These are phyloP conservation scores for Trididemnum nubilum DNA, from an alignment of 23 tunicate genomes.

Conservation along the genomic window DNA sequence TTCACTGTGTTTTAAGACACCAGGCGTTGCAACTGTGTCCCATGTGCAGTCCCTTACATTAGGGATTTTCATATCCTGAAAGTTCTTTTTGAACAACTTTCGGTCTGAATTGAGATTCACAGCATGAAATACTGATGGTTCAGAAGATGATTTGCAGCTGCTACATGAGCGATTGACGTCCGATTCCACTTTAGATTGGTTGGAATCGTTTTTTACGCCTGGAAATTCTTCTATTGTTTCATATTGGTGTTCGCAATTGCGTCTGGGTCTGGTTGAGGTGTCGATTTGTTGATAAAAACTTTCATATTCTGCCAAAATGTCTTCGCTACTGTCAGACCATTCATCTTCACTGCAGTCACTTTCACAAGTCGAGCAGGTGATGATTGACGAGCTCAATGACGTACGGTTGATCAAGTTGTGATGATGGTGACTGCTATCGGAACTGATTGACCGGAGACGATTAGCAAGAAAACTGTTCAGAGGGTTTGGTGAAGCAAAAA, in stretches of 20 bases:
- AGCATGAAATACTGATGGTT: not conserved
- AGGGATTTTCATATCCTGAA: not conserved
- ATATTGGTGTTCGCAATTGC: not conserved
- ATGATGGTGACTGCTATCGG: not conserved
- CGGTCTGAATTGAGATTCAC: not conserved
- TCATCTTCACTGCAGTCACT: slow-evolving; percentile 15
- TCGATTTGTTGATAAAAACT: slow-evolving; percentile 24
- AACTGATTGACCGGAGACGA: not conserved
- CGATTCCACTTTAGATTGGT: not conserved
- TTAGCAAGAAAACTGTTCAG: not conserved
- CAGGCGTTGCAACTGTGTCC: slow-evolving; percentile 39
- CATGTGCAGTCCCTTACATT: slow-evolving; percentile 20
- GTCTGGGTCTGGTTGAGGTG: not conserved
- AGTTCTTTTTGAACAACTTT: not conserved
- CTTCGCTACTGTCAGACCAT: slow-evolving; percentile 8
- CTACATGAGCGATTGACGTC: not conserved
- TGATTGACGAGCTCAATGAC: not conserved
- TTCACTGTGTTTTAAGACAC: slow-evolving; percentile 31
- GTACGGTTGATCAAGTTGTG: not conserved
- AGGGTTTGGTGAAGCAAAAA: not conserved
- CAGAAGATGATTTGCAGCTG: not conserved
- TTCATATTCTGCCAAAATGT: not conserved
- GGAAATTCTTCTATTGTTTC: not conserved
- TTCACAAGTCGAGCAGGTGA: not conserved
- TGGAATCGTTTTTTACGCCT: not conserved